phyloP scores from a whole-genome alignment of 1,140 invertebrate genomes.

The honey bee (Apis mellifera) region Amel_HAv3.1 CM009934.2:9119501-9120000 shows the following conservation, averaged over 20 bases:
- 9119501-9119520: conserved; percentile 44
- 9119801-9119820: not conserved
- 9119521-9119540: conserved; percentile 44
- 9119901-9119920: not conserved
- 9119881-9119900: no score
- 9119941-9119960: no score
- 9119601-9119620: conserved; percentile 66
- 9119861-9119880: no score
- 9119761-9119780: not conserved
- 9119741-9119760: conserved; percentile 37
- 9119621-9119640: conserved; percentile 60
- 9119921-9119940: not conserved
- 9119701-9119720: conserved; percentile 22
- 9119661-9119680: conserved; percentile 46
- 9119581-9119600: conserved; percentile 74
- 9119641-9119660: conserved; percentile 44
- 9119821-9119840: no score
- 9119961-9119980: no score
- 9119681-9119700: conserved; percentile 52
- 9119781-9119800: not conserved
- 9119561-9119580: conserved; percentile 66
- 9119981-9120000: no score
- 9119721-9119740: conserved; percentile 25
- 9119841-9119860: no score
- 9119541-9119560: conserved; percentile 74